Percentiles rank a stretch among this genome's conserved stretches.
Evolutionary conservation across 2,888 invertebrate genomes (phyloP).

Genomic region (Polydrusus cervinus): DNA sequence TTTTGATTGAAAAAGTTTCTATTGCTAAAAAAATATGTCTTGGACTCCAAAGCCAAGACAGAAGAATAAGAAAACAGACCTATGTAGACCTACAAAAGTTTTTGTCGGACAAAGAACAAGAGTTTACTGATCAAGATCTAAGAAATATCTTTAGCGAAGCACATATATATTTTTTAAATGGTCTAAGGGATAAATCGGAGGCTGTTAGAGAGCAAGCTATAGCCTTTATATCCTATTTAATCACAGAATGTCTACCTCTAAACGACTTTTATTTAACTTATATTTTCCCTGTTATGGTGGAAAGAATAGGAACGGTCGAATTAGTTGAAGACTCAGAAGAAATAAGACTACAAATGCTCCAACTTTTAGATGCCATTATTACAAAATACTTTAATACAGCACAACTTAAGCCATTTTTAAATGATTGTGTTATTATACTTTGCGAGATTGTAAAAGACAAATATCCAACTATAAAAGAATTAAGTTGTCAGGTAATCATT

Average conservation of each 20-base stretch:
- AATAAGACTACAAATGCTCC: conserved; percentile 81
- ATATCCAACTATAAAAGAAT: conserved; percentile 85
- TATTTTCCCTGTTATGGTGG: conserved; percentile 83
- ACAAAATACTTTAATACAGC: conserved; percentile 71
- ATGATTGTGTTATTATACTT: conserved; percentile 84
- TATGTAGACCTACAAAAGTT: conserved; percentile 74
- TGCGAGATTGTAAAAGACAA: conserved; percentile 83
- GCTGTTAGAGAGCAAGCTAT: conserved; percentile 77
- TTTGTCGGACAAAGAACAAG: conserved; percentile 70
- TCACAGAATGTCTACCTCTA: conserved; percentile 74
- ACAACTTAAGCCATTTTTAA: conserved; percentile 80
- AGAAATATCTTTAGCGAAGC: conserved; percentile 69
- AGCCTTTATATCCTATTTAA: conserved; percentile 74
- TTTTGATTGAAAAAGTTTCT: conserved; percentile 51
- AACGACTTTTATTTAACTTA: conserved; percentile 84
- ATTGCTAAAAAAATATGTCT: conserved; percentile 63
- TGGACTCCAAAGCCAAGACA: conserved; percentile 77
- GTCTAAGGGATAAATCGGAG: conserved; percentile 76
- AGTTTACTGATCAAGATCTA: conserved; percentile 69
- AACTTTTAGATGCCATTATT: conserved; percentile 80
- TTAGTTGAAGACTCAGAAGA: conserved; percentile 85
- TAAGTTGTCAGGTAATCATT: conserved; percentile 82
- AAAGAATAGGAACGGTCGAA: conserved; percentile 86
- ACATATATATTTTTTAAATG: conserved; percentile 71
- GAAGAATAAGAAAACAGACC: conserved; percentile 75